Conservation (phyloP, 2,888 invertebrate species). For the Drosophila borealis region DNA sequence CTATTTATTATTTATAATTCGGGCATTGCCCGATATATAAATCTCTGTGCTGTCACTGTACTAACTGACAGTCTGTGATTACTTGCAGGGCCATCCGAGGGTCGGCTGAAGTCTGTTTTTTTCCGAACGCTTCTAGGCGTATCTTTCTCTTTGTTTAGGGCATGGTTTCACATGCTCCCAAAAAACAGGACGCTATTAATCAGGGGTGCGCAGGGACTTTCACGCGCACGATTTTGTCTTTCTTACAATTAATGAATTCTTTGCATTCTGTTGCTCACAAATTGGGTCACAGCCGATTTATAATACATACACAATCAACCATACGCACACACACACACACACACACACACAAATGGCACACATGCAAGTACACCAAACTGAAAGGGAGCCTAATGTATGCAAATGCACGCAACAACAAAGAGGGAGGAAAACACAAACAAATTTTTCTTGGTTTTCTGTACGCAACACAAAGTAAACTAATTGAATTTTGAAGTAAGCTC, state of each 20-base stretch:
- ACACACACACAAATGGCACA: neutral
- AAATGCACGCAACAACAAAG: slow-evolving; percentile 48
- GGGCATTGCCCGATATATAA: neutral
- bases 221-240: slow-evolving; percentile 32
- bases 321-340: neutral
- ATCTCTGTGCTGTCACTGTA: slow-evolving; percentile 10
- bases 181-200: slow-evolving; percentile 42
- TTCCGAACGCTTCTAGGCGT: neutral
- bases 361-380: slow-evolving; percentile 1
- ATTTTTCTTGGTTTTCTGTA: slow-evolving; percentile 39
- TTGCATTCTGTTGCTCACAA: slow-evolving; percentile 30
- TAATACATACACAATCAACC: slow-evolving; percentile 13
- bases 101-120: slow-evolving; percentile 16
- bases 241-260: slow-evolving; percentile 57
- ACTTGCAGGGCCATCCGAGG: neutral
- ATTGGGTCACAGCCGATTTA: slow-evolving; percentile 56
- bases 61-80: slow-evolving; percentile 13
- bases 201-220: slow-evolving; percentile 43
- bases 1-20: too few relatives aligned
- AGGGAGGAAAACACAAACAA: slow-evolving; percentile 35
- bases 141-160: neutral
- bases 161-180: neutral
- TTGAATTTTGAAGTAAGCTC: slow-evolving; percentile 56
- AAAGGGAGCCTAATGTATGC: slow-evolving; percentile 54
- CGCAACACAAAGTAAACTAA: slow-evolving; percentile 48